Evolutionary conservation across 2,113 vertebrate species (phyloP).

Genomic region (Semnornis frantzii): DNA sequence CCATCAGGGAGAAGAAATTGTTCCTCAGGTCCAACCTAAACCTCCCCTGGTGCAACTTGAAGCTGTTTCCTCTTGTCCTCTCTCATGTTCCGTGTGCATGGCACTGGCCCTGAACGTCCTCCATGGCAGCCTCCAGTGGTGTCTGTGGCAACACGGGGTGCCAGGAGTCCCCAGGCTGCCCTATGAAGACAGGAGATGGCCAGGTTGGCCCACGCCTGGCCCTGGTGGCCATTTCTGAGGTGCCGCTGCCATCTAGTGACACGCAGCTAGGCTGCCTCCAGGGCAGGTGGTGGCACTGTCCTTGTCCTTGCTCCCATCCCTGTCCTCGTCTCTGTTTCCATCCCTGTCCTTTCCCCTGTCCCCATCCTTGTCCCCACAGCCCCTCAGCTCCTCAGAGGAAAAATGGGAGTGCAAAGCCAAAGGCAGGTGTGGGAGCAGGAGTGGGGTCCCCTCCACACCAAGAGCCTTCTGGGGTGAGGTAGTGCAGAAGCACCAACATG

Average conservation of each 20-base stretch:
- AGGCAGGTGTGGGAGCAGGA: fast-evolving
- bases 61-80: too few species aligned
- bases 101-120: neutral
- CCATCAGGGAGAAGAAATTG: too few species aligned
- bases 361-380: neutral
- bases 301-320: too few species aligned
- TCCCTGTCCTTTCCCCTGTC: neutral
- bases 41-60: too few species aligned
- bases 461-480: fast-evolving
- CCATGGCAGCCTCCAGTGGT: neutral
- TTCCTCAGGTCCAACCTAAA: too few species aligned
- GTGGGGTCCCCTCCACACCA: fast-evolving
- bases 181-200: neutral
- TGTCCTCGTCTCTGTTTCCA: too few species aligned
- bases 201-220: fast-evolving
- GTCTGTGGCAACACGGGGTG: neutral
- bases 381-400: neutral
- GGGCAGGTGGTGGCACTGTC: neutral
- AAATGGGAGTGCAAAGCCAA: neutral
- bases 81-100: neutral
- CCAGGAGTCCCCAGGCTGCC: too few species aligned
- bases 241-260: conserved; percentile 42
- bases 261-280: neutral
- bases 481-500: neutral
- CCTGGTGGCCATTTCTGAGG: neutral